These are phyloP conservation scores for Labroides dimidiatus DNA, from an alignment of 2,797 vertebrate species.

Conservation along the genomic window DNA sequence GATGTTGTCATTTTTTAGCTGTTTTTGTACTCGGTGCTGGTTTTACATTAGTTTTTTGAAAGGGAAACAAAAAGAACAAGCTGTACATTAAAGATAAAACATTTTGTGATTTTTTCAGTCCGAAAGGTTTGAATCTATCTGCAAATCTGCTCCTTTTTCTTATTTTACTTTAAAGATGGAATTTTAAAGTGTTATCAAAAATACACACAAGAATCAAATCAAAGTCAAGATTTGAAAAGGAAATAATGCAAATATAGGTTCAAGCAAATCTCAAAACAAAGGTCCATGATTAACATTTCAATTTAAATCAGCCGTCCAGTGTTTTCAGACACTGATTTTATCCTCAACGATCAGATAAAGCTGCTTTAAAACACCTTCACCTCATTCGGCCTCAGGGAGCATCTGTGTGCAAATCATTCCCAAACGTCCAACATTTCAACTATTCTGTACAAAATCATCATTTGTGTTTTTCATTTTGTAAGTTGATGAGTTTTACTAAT, in stretches of 20 bases:
- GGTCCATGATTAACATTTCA: background rate
- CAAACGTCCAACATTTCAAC: conserved; percentile 21
- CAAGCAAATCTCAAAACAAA: background rate
- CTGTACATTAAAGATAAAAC: background rate
- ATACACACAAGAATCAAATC: background rate
- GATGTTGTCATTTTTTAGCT: conserved; percentile 2
- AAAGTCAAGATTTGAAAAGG: background rate
- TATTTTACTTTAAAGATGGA: background rate
- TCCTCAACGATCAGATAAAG: background rate
- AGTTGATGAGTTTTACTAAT: conserved; percentile 17
- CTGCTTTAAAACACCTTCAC: conserved; percentile 3
- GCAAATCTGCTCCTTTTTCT: too few species aligned
- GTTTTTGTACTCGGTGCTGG: conserved; percentile 26
- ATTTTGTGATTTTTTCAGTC: background rate
- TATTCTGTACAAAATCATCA: background rate
- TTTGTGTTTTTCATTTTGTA: conserved; percentile 36
- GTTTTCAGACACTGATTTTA: conserved; percentile 11
- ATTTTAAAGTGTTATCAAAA: background rate
- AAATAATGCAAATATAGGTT: background rate
- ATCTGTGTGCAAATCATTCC: conserved; percentile 3
- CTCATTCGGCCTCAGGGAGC: conserved; percentile 40
- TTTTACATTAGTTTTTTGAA: conserved; percentile 12
- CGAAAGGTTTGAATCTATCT: too few species aligned
- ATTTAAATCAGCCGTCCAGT: background rate
- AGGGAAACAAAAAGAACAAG: background rate